phyloP scores from a whole-genome alignment of 2,888 invertebrate species.

The Oxytorus armatus region DNA sequence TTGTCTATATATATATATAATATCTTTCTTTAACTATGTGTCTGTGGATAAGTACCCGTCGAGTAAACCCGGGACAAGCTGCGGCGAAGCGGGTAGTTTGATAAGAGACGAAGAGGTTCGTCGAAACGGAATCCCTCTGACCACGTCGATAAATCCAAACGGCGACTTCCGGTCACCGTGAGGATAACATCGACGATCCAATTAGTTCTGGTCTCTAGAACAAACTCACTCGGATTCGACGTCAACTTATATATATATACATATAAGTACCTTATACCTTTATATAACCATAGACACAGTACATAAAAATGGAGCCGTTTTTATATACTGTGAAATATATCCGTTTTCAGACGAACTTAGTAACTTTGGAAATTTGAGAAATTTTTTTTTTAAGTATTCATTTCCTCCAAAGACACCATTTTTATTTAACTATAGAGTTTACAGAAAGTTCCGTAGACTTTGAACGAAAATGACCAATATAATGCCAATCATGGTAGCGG shows the following conservation, averaged over 20 bases:
- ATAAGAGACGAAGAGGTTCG: slow-evolving; percentile 24
- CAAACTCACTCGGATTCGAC: slow-evolving; percentile 29
- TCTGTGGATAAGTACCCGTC: slow-evolving; percentile 52
- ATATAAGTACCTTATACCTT: slow-evolving; percentile 12
- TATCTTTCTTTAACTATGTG: slow-evolving; percentile 9
- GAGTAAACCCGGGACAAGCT: slow-evolving; percentile 54
- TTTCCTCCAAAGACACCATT: too few species aligned
- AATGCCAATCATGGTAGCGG: too few species aligned
- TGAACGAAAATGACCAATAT: too few species aligned
- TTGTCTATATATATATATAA: neutral
- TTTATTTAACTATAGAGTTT: too few species aligned
- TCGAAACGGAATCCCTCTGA: slow-evolving; percentile 37
- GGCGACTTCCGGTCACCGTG: slow-evolving; percentile 59
- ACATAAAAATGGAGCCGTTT: too few species aligned
- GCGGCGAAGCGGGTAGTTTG: slow-evolving; percentile 45
- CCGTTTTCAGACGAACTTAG: too few species aligned
- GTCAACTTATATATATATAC: slow-evolving; percentile 4
- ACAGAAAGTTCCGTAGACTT: too few species aligned
- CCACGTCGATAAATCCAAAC: slow-evolving; percentile 62
- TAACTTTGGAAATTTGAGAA: too few species aligned
- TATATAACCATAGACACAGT: too few species aligned
- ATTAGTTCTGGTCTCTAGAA: slow-evolving; percentile 56
- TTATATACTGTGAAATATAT: too few species aligned
- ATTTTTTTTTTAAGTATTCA: too few species aligned
- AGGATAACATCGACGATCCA: slow-evolving; percentile 62